Evolutionary conservation across 2,797 vertebrate species (phyloP), one percentile per base, ranked within the genome.

Genomic region (Typhlichthys subterraneus): DNA sequence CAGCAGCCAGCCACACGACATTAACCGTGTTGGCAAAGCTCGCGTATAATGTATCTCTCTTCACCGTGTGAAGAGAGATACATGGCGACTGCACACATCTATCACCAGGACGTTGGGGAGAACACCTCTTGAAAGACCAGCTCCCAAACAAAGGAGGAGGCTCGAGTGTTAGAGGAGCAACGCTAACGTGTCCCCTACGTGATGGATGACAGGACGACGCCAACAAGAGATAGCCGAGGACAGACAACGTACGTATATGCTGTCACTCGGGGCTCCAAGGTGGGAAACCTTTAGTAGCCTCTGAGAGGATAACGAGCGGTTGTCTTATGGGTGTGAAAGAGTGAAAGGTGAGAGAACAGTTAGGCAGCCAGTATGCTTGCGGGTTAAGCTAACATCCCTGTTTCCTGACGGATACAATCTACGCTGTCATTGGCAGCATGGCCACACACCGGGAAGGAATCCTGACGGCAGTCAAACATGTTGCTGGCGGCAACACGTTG

Each of bases 381-480:
- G 68, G 80, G 85, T 88, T 87, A 88, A 83, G 69, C 78, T 81
- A 85, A 89, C 83, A 88, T 73, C 56, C 38, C 64, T 79, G 69
- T 84, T 90, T 89, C 87, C 87, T 85, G 79, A 45, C 42, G n/a
- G 66, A 73, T 57, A 53, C 7, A 75, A 63, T 74, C 74, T 62
- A 79, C 87, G 83, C 87, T 89, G 81, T 85, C 73, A 87, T 89
- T 90, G 85, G 87, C 86, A 83, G 71, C 65, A 33, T 61, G 74
- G 61, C 60, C 2, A 70, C 78, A 76, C 75, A 69, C 53, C 11
- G 67, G 64, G 80, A 53, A 73, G 69, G 23, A 29, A 29, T 29
- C 23, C 23, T 29, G 4, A 29, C 0, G 23, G 23, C 23, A 29
- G 23, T 29, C 23, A 29, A 29, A 29, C 23, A 42, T 42, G 38